Base-by-base conservation (phyloP, 2,797 vertebrate genomes). In the Cetoscarus ocellatus region DNA sequence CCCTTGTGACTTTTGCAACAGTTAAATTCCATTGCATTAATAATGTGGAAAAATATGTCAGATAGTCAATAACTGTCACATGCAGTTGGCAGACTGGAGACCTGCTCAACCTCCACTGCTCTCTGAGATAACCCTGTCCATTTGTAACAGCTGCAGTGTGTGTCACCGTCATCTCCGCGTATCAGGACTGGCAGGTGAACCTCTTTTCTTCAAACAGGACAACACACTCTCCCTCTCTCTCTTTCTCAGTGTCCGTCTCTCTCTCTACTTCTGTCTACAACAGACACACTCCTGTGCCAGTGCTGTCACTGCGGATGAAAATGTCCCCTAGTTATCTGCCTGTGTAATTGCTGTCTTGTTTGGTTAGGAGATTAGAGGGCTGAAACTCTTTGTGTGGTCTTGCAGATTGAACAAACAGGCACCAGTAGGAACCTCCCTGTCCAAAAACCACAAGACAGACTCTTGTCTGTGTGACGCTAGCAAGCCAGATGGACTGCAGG, bases 301-400 rank as follows among this genome's bases (percentile, higher is more conserved):
- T 70, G 84, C 91, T 94, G 93, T 94, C 94, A 94, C 88, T 76
- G 84, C 44, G 54, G 90, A 94, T 94, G 94, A 92, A 95, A 94
- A 94, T 85, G 93, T 94, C 91, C 91, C 88, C 86, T 90, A 90
- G 94, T 93, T 95, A 94, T 95, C 93, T 83, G 90, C 84, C 90
- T 91, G 93, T 91, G 92, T 95, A 95, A 95, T 95, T 95, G 94
- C 92, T 93, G 93, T 94, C 92, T 90, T 95, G 94, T 95, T 95
- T 95, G 94, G 92, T 92, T 94, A 94, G 92, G 91, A 94, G 94
- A 94, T 95, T 95, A 94, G 91, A 90, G 90, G 88, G 83, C 90
- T 90, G 91, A 92, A 90, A 94, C 91, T 94, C 92, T 94, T 93
- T 94, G 93, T 93, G 94, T 94, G 92, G 93, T 94, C 93, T 91